Percentiles rank a stretch among this genome's conserved stretches.
These are phyloP conservation scores for Hepsetus odoe DNA, from an alignment of 2,113 vertebrate species.

Conservation along the genomic window DNA sequence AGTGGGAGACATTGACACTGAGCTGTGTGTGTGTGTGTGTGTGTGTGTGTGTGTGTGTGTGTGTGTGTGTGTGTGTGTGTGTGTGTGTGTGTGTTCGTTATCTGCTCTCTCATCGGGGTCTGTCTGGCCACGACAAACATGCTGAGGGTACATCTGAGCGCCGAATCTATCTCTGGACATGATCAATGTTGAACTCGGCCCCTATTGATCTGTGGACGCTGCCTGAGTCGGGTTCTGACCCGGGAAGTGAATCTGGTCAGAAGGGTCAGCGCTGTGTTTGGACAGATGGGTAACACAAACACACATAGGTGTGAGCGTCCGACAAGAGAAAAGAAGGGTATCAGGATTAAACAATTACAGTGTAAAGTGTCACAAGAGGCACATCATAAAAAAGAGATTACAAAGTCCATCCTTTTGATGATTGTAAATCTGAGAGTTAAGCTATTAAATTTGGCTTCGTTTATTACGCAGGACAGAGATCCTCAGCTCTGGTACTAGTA, in stretches of 20 bases:
- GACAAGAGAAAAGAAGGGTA: too few species aligned
- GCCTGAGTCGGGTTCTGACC: conserved; percentile 57
- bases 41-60: not conserved
- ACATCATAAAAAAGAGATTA: too few species aligned
- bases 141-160: conserved; percentile 50
- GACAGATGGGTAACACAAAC: conserved; percentile 55
- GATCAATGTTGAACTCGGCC: conserved; percentile 63
- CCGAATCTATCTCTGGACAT: conserved; percentile 55
- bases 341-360: too few species aligned
- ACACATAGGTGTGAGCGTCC: not conserved
- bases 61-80: not conserved
- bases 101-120: conserved; percentile 24
- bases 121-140: conserved; percentile 47
- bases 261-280: conserved; percentile 60
- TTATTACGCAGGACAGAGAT: too few species aligned
- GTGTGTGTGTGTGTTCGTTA: not conserved
- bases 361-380: too few species aligned
- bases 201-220: conserved; percentile 65
- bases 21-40: too few species aligned
- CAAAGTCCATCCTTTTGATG: too few species aligned
- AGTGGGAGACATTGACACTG: not conserved
- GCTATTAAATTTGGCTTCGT: too few species aligned
- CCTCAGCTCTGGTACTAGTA: too few species aligned
- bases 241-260: conserved; percentile 51
- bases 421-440: too few species aligned